phyloP scores from a whole-genome alignment of 2,888 invertebrate genomes.

The Trichopria drosophilae region DNA sequence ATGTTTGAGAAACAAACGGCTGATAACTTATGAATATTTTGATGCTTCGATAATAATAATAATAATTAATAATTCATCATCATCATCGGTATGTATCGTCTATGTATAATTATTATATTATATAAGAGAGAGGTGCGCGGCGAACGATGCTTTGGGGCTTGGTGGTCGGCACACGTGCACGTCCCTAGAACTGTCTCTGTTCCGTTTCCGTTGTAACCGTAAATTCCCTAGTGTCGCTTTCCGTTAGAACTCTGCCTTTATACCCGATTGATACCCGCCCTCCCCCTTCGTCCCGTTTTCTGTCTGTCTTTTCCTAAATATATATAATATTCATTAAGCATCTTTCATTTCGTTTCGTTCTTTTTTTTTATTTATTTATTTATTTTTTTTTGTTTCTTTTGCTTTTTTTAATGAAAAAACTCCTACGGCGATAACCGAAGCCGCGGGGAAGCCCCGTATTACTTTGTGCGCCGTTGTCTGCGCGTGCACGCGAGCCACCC shows the following conservation, averaged over 20 bases:
- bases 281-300: conserved; percentile 37
- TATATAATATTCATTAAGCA: conserved; percentile 40
- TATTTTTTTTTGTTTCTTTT: conserved; percentile 15
- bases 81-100: conserved; percentile 51
- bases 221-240: no score
- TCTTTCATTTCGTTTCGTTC: conserved; percentile 31
- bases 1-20: conserved; percentile 57
- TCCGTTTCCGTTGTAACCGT: no score
- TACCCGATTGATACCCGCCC: conserved; percentile 30
- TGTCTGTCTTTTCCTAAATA: conserved; percentile 45
- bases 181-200: conserved; percentile 46
- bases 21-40: conserved; percentile 58
- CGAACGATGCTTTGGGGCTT: conserved; percentile 49
- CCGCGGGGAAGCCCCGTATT: conserved; percentile 37
- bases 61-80: conserved; percentile 47
- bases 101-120: conserved; percentile 58
- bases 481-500: conserved; percentile 55
- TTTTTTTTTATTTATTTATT: conserved; percentile 28
- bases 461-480: conserved; percentile 49
- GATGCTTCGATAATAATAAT: conserved; percentile 57
- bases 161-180: conserved; percentile 52
- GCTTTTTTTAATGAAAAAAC: conserved; percentile 48
- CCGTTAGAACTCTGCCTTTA: conserved; percentile 6
- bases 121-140: conserved; percentile 54
- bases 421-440: conserved; percentile 55